These are phyloP conservation scores for Tetanocera ferruginea DNA, from an alignment of 2,888 invertebrate genomes.

Conservation along the genomic window DNA sequence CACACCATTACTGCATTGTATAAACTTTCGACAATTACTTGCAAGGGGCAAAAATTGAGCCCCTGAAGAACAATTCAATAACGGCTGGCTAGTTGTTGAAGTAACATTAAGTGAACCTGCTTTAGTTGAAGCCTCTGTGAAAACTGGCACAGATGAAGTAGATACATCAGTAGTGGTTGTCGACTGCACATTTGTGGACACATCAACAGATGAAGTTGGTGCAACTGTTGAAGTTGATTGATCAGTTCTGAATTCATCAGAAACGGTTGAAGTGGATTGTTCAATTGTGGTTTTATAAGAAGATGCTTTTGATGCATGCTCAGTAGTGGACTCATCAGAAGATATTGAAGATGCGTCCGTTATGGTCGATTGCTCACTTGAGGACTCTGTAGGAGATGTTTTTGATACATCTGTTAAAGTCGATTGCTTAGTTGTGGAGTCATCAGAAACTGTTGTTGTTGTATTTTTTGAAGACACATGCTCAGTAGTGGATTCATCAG, in stretches of 20 bases:
- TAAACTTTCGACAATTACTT: slow-evolving; percentile 60
- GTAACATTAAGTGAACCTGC: neutral
- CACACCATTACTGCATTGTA: slow-evolving; percentile 56
- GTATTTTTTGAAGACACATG: no score
- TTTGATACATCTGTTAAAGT: no score
- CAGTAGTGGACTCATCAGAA: neutral
- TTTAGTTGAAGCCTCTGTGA: neutral
- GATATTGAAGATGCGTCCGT: neutral
- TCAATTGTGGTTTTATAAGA: no score
- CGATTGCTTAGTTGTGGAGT: no score
- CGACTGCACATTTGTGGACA: no score
- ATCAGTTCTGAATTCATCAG: no score
- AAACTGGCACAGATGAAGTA: neutral
- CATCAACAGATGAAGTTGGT: no score
- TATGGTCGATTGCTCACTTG: neutral
- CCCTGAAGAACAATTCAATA: neutral
- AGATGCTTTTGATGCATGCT: no score
- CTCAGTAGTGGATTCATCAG: neutral
- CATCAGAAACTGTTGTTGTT: no score
- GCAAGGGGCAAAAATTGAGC: slow-evolving; percentile 56
- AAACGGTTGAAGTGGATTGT: no score
- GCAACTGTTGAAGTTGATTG: no score
- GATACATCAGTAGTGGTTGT: neutral
- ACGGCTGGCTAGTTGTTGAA: neutral
- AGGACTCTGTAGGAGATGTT: no score